Base-by-base conservation (phyloP, 2,113 vertebrate genomes). In the Acrocephalus kingi region DNA sequence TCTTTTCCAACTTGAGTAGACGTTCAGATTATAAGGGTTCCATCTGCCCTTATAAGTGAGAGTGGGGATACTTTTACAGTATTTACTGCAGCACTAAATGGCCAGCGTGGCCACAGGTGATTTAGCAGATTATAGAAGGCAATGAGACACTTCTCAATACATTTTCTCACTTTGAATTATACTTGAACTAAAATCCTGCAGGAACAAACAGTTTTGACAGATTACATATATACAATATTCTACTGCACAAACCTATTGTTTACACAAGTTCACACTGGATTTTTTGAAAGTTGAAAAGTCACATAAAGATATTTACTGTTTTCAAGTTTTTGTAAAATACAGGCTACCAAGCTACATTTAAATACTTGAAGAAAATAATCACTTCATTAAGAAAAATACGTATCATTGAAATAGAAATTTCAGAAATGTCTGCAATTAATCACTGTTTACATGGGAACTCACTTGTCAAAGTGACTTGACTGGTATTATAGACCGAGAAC, bases 161-260 rank as follows among this genome's bases (percentile, higher is more conserved):
- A 87, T 96, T 95, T 86, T 89, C 72, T 93, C 84, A 95, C 81
- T 95, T 94, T 91, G 56, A 94, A 90, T n/a, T 81, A 45, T 75
- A 92, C 31, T 56, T 76, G 67, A 93, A 96, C 79, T 80, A 81
- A 96, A 86, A 63, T 92, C 76, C 90, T 77, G 17, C 63, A 84
- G 82, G 59, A 84, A 85, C 92, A 91, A 96, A 81, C 24, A 88
- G 27, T 84, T 35, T 92, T 91, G 87, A 97, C 80, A 94, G 69
- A 67, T 75, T 91, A 89, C 4, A 3, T 58, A 73, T 25, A 48
- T 35, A 81, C 28, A 93, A 43, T 55, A 81, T 49, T 58, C 35
- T 91, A 83, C 39, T 77, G 59, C 39, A 78, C n/a, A 91, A 94
- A 75, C 30, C 58, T 79, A 24, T 82, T 97, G 58, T 94, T 90